Base-by-base conservation (phyloP, 1,140 invertebrate species). In the Lepidurus packardi region DNA sequence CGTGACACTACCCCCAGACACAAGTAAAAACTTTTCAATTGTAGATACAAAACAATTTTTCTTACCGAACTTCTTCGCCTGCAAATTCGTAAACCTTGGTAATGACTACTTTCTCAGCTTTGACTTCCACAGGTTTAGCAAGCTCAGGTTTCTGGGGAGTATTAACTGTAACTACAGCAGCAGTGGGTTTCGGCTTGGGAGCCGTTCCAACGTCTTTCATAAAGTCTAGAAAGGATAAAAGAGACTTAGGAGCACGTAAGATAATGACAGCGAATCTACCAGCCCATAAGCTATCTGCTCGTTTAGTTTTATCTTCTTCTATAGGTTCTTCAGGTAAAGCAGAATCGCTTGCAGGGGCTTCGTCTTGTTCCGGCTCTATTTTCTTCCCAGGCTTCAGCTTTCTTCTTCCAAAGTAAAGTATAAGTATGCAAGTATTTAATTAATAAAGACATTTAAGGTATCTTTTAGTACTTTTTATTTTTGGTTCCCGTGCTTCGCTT, bases 1-100 rank as follows among this genome's bases (percentile, higher is more conserved):
- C 76, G 89, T 87, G 0, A 91, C 85, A 80, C 86, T 89, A 65
- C 8, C 8, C 16, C 0, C 16, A 65, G 1, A 65, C 7, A 65
- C 16, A 47, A 47, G 45, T 7, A 2, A 65, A n/a, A 9, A 34
- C 34, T 34, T 34, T 34, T 34, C 34, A 34, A 34, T 34, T 34
- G 34, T 34, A 34, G 34, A 34, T 34, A 34, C 3, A 34, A 34
- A 34, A 34, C 25, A 34, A 34, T 2, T 34, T 34, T 0, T 34
- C 45, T 65, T 65, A 65, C 53, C 53, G 53, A 65, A 65, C 53
- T 65, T 65, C 53, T 65, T 65, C 53, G 53, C 53, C 53, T 13
- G 53, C 53, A 21, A 65, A 65, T 21, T 65, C 53, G 13, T 65
- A 65, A 65, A 65, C 53, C 53, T 65, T 65, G 6, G 53, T 65